phyloP scores from a whole-genome alignment of 2,113 vertebrate genomes.

The Fulmarus glacialis region DNA sequence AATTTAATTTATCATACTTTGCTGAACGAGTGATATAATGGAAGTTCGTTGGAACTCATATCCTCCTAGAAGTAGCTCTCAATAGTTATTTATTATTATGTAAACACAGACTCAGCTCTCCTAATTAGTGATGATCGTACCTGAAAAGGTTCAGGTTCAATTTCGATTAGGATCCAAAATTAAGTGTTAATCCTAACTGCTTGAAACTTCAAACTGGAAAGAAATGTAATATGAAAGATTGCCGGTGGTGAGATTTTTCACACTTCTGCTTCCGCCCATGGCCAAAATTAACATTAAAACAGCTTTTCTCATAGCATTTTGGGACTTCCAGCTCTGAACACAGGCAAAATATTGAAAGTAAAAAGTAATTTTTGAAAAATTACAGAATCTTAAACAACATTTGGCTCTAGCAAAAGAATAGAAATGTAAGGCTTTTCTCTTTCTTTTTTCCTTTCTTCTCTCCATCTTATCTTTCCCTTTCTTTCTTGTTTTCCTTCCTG shows the following conservation, averaged over 20 bases:
- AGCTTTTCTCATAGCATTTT: neutral
- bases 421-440: neutral
- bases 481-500: neutral
- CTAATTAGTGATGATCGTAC: neutral
- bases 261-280: neutral
- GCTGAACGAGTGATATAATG: neutral
- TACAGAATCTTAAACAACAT: neutral
- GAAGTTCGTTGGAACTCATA: neutral
- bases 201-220: slow-evolving; percentile 11
- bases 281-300: slow-evolving; percentile 35
- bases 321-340: neutral
- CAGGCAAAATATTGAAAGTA: neutral
- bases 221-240: slow-evolving; percentile 3
- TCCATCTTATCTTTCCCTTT: neutral
- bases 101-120: neutral
- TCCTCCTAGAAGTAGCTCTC: neutral
- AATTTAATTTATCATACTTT: slow-evolving; percentile 20
- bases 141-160: neutral
- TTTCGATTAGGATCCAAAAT: neutral
- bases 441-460: neutral
- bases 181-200: neutral
- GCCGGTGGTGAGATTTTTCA: neutral
- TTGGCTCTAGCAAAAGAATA: neutral
- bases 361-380: neutral
- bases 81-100: neutral